Conservation (phyloP, 2,113 vertebrate genomes). For the Ifrita kowaldi region DNA sequence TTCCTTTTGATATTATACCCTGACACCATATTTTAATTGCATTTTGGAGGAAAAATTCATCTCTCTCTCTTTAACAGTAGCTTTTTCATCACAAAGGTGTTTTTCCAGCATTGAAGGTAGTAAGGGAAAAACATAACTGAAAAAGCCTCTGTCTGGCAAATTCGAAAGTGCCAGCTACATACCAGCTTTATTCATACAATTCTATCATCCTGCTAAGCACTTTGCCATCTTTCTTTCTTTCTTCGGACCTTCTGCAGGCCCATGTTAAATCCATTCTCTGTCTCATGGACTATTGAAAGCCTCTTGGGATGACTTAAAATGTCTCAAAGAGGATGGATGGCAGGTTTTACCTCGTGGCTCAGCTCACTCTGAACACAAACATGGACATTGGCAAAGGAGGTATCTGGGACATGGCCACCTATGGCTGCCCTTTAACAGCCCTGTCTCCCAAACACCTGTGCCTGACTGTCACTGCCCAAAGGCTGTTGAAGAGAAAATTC, state of each 20-base stretch:
- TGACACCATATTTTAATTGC: background rate
- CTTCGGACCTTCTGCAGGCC: background rate
- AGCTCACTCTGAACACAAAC: background rate
- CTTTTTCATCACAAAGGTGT: background rate
- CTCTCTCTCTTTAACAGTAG: background rate
- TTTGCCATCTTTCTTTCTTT: background rate
- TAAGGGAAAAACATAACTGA: background rate
- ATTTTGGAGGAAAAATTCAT: rapidly evolving
- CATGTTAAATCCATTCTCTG: background rate
- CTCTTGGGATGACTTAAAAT: background rate
- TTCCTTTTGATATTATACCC: background rate
- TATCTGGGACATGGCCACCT: too few relatives aligned
- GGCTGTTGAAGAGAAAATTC: background rate
- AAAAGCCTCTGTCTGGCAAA: background rate
- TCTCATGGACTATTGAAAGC: background rate
- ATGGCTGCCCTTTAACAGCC: background rate
- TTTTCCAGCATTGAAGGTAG: background rate
- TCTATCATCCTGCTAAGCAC: background rate
- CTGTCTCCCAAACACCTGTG: background rate
- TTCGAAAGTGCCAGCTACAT: background rate
- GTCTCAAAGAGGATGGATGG: background rate
- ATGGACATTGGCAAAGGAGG: rapidly evolving
- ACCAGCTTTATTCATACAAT: background rate
- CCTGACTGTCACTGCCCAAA: background rate
- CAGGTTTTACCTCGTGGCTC: background rate